These are phyloP conservation scores for Perdita meconis DNA, from an alignment of 2,888 invertebrate species.

Conservation along the genomic window DNA sequence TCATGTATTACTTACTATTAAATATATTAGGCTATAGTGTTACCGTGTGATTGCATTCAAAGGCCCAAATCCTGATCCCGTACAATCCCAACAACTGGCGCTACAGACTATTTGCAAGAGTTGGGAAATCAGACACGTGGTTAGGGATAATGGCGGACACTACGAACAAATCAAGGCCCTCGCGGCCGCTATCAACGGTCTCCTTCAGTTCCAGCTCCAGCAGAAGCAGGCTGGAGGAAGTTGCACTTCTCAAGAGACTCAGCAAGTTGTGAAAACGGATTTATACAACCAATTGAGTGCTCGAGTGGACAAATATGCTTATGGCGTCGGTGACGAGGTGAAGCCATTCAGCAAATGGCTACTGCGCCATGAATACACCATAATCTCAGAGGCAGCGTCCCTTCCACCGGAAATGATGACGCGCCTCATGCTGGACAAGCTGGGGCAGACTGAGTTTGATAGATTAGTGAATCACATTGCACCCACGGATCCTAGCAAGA, in stretches of 20 bases:
- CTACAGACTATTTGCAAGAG: neutral
- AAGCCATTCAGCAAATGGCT: conserved; percentile 4
- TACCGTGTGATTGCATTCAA: no score
- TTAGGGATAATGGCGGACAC: neutral
- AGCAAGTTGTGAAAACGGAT: neutral
- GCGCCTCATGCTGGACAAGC: conserved; percentile 1
- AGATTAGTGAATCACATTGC: conserved; percentile 5
- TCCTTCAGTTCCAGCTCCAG: neutral
- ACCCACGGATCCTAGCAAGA: neutral
- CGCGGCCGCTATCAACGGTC: neutral
- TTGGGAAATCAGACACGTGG: neutral
- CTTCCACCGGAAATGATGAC: neutral
- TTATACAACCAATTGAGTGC: neutral
- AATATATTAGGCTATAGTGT: no score
- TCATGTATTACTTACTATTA: no score
- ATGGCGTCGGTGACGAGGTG: neutral
- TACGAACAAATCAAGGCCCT: conserved; percentile 1
- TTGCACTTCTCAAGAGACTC: neutral
- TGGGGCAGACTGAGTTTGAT: neutral
- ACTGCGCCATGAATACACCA: neutral
- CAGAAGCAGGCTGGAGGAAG: neutral
- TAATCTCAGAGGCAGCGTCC: neutral
- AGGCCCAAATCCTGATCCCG: no score
- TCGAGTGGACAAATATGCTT: neutral
- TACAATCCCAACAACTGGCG: neutral